A percentile compares a stretch with the other conserved stretches of the same genome.
These are phyloP conservation scores for Drosophila persimilis DNA, from an alignment of 1,140 invertebrate species.

Conservation along the genomic window DNA sequence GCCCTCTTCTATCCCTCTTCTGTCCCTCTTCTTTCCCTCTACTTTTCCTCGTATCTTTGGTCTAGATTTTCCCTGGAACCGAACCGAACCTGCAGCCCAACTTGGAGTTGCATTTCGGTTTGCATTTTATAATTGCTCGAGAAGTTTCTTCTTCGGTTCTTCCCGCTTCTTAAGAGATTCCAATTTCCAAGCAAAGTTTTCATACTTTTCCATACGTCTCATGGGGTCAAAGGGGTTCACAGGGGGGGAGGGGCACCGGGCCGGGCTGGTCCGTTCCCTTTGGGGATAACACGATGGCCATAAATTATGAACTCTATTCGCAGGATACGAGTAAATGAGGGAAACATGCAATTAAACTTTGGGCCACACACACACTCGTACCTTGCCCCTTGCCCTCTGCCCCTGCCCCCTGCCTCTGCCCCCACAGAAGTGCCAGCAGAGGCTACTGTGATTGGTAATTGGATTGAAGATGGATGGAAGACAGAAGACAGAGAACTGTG, in stretches of 20 bases:
- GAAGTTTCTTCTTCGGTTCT: conserved; percentile 47
- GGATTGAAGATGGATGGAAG: conserved; percentile 19
- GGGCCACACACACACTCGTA: conserved; percentile 50
- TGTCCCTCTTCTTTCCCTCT: not conserved
- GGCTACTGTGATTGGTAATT: conserved; percentile 37
- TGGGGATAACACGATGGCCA: conserved; percentile 65
- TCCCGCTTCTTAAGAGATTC: conserved; percentile 34
- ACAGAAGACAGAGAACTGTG: too few species aligned
- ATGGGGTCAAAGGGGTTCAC: not conserved
- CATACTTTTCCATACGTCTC: conserved; percentile 36
- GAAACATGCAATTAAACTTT: conserved; percentile 73
- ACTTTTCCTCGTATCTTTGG: conserved; percentile 3
- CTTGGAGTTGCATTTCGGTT: conserved; percentile 36
- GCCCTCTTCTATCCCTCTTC: not conserved
- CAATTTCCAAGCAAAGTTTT: conserved; percentile 53
- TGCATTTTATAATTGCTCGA: conserved; percentile 75
- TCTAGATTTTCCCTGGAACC: conserved; percentile 28
- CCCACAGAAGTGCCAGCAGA: conserved; percentile 36
- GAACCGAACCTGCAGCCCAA: not conserved
- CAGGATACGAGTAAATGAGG: conserved; percentile 53
- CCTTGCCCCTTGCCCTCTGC: too few species aligned
- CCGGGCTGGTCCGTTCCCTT: too few species aligned
- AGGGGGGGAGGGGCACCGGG: not conserved
- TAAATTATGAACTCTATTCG: conserved; percentile 72
- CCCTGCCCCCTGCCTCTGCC: too few species aligned